Evolutionary conservation across 2,113 vertebrate genomes (phyloP), one percentile per base, ranked within the genome.

Genomic region (Ginglymostoma cirratum): DNA sequence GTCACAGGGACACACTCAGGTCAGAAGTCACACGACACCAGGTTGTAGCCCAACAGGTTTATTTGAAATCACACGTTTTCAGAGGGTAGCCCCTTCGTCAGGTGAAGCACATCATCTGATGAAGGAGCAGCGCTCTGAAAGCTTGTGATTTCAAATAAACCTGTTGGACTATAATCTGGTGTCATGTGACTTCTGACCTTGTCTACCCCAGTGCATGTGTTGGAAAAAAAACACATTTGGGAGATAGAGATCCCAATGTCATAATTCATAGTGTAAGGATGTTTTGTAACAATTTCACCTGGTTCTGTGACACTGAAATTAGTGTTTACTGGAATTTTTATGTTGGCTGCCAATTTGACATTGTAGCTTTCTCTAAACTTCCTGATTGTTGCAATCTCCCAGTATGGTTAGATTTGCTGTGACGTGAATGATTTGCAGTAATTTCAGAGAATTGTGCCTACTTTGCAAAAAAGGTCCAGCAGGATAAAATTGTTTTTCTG

Each of bases 321-420:
- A 0, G 2, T 45, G 24, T 38, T 94, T 69, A 94, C n/a, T 69
- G 92, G 92, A 69, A 69, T 94, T 38, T 3, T 69, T 69, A 24
- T 94, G 65, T 10, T 5, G 19, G 10, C 65, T 69, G 92, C 92
- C 90, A 94, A 94, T 42, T 67, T 69, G 65, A 94, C 65, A 45
- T 94, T 92, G 87, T 65, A 67, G 90, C 55, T 93, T 93, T 93
- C 61, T 34, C 92, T 66, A 67, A 94, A 42, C 92, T 3, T 94
- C 66, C 65, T 67, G n/a, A 94, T n/a, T 69, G 65, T 94, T 94
- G 92, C 92, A 94, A 94, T 30, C 92, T 67, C 21, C 38, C 10
- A 14, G 24, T 3, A 30, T 55, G 65, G 19, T 67, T 45, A 42
- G 92, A 69, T 94, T n/a, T 67, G 65, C 21, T 24, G 66, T 45